Percentiles rank a stretch among this genome's conserved stretches.
These are phyloP conservation scores for Metellina segmentata DNA, from an alignment of 2,888 invertebrate genomes.

Conservation along the genomic window DNA sequence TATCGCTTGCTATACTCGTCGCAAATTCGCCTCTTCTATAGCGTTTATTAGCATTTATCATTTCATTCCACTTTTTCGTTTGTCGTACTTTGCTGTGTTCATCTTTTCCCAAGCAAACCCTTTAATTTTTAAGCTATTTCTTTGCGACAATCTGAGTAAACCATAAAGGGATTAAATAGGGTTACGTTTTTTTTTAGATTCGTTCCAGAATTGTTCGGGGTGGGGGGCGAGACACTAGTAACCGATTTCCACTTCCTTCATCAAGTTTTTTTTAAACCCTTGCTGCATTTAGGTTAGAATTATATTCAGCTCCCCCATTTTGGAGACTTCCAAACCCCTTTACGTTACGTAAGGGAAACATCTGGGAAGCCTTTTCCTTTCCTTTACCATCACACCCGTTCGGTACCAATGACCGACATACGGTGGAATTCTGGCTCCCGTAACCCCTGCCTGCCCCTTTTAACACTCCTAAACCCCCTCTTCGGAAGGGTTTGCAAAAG, in stretches of 20 bases:
- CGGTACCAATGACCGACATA: conserved; percentile 74
- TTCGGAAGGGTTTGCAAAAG: conserved; percentile 1
- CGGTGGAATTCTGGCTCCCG: conserved; percentile 61
- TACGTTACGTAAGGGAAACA: conserved; percentile 21
- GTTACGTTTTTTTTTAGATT: neutral
- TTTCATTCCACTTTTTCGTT: too few relatives aligned
- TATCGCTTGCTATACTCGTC: too few relatives aligned
- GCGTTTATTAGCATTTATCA: too few relatives aligned
- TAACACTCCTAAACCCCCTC: conserved; percentile 8
- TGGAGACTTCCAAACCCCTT: conserved; percentile 1
- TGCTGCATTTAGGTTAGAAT: too few relatives aligned
- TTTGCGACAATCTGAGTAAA: neutral
- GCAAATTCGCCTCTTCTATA: too few relatives aligned
- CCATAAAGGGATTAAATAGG: neutral
- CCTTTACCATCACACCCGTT: neutral
- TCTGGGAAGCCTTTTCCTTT: conserved; percentile 58
- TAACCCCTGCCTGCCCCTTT: conserved; percentile 42
- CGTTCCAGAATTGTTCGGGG: neutral
- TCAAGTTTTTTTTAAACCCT: too few relatives aligned
- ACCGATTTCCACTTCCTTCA: neutral
- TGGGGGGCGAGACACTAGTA: neutral
- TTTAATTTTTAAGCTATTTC: too few relatives aligned
- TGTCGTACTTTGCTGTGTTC: too few relatives aligned
- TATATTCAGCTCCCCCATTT: neutral
- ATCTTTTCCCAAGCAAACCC: too few relatives aligned